These are phyloP conservation scores for Spodoptera littoralis DNA, from an alignment of 2,888 invertebrate species.

Conservation along the genomic window DNA sequence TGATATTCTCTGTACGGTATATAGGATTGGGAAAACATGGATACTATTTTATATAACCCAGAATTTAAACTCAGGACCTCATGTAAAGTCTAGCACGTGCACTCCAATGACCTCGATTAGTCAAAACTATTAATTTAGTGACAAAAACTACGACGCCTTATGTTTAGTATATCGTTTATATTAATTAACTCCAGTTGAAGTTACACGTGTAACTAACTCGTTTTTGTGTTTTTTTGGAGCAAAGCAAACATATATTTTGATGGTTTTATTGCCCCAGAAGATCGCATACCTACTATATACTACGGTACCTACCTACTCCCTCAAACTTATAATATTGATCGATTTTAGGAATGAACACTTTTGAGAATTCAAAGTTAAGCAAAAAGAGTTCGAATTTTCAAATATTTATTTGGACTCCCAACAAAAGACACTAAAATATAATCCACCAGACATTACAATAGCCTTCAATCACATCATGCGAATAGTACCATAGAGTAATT, in stretches of 20 bases:
- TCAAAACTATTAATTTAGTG: background rate
- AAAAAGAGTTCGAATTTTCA: background rate
- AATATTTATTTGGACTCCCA: no score
- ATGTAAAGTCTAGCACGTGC: no score
- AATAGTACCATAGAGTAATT: no score
- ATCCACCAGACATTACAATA: no score
- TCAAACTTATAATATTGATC: background rate
- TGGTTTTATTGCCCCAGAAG: background rate
- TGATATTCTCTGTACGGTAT: no score
- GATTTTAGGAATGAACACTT: no score
- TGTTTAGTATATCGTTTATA: background rate
- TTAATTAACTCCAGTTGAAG: background rate
- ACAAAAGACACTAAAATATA: no score
- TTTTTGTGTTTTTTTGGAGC: background rate
- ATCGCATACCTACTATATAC: background rate
- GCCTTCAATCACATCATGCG: no score
- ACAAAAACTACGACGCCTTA: constrained; percentile 2
- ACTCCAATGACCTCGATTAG: no score
- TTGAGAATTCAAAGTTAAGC: background rate
- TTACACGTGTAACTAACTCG: constrained; percentile 1
- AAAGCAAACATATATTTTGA: background rate
- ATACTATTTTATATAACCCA: no score
- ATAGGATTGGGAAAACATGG: no score
- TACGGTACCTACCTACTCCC: background rate
- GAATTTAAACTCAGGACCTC: no score